Conservation (phyloP, 2,888 invertebrate genomes). For the Nomada flava region DNA sequence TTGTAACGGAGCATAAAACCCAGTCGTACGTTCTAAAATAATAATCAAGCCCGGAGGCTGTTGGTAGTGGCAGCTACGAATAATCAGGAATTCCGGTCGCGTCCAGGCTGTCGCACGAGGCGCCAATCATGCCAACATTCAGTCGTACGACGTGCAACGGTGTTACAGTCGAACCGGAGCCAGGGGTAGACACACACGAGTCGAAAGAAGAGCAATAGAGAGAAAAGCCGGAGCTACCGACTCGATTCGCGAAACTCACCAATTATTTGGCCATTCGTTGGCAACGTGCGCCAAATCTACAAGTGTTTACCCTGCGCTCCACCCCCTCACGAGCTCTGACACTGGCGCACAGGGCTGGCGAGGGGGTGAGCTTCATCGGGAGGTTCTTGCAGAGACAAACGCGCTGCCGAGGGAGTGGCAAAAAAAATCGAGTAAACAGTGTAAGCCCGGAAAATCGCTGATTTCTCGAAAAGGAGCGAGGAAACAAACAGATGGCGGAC, state of each 20-base stretch:
- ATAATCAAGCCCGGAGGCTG: constrained; percentile 70
- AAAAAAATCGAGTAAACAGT: constrained; percentile 58
- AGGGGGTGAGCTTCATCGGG: constrained; percentile 22
- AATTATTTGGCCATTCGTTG: constrained; percentile 83
- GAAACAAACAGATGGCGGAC: constrained; percentile 16
- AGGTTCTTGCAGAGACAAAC: constrained; percentile 52
- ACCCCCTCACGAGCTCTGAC: constrained; percentile 46
- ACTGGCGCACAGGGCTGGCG: constrained; percentile 17
- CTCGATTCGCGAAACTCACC: constrained; percentile 80
- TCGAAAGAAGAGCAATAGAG: constrained; percentile 63
- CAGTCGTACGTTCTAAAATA: constrained; percentile 74
- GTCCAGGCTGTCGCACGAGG: constrained; percentile 77
- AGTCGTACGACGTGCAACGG: constrained; percentile 73
- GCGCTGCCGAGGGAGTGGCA: constrained; percentile 9
- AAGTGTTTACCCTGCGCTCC: constrained; percentile 79
- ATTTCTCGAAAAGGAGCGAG: constrained; percentile 46
- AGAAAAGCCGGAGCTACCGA: constrained; percentile 66
- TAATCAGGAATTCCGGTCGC: constrained; percentile 81
- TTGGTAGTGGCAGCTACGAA: constrained; percentile 62
- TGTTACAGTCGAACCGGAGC: constrained; percentile 59
- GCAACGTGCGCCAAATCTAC: constrained; percentile 84
- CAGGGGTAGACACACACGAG: constrained; percentile 44
- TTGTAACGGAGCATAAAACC: constrained; percentile 68
- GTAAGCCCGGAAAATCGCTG: constrained; percentile 55
- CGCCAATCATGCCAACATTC: constrained; percentile 83